A percentile compares a stretch with the other conserved stretches of the same genome.
phyloP scores from a whole-genome alignment of 35 echinoderm and acorn worm genomes.

The Heliocidaris erythrogramma region DNA sequence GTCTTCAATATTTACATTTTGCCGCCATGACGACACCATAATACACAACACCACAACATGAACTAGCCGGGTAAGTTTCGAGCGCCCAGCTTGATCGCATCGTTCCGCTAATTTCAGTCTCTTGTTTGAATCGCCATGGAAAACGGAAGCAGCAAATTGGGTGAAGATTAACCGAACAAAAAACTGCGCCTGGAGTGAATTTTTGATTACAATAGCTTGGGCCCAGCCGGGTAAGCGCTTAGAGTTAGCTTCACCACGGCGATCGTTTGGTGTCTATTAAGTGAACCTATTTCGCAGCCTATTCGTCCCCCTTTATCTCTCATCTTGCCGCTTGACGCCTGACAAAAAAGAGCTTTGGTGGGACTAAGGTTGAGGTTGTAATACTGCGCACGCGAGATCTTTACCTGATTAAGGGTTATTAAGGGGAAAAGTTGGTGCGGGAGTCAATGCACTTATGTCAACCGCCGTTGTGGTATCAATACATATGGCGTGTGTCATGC shows the following conservation, averaged over 20 bases:
- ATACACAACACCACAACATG: slow-evolving; percentile 4
- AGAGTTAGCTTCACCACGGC: neutral
- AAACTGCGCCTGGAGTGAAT: slow-evolving; percentile 28
- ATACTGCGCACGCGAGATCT: slow-evolving; percentile 44
- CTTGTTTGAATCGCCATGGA: slow-evolving; percentile 41
- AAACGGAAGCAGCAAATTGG: slow-evolving; percentile 46
- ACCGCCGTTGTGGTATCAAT: neutral
- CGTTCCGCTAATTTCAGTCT: slow-evolving; percentile 37
- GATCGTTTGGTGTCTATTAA: slow-evolving; percentile 36
- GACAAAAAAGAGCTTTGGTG: slow-evolving; percentile 18
- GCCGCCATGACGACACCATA: slow-evolving; percentile 29
- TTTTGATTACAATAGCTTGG: slow-evolving; percentile 22
- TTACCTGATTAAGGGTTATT: slow-evolving; percentile 45
- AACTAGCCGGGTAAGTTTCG: slow-evolving; percentile 14
- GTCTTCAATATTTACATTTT: neutral
- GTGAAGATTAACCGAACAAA: slow-evolving; percentile 43
- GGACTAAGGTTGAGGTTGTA: neutral
- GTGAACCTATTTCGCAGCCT: slow-evolving; percentile 38
- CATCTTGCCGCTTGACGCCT: slow-evolving; percentile 35
- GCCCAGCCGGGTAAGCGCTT: slow-evolving; percentile 33
- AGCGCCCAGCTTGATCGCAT: neutral
- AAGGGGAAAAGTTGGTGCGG: slow-evolving; percentile 9
- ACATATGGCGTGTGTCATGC: slow-evolving; percentile 14
- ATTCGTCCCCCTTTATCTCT: slow-evolving; percentile 24
- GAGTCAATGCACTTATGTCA: slow-evolving; percentile 46